Evolutionary conservation across 2,113 vertebrate species (phyloP).

Genomic region (Brachyistius frenatus): DNA sequence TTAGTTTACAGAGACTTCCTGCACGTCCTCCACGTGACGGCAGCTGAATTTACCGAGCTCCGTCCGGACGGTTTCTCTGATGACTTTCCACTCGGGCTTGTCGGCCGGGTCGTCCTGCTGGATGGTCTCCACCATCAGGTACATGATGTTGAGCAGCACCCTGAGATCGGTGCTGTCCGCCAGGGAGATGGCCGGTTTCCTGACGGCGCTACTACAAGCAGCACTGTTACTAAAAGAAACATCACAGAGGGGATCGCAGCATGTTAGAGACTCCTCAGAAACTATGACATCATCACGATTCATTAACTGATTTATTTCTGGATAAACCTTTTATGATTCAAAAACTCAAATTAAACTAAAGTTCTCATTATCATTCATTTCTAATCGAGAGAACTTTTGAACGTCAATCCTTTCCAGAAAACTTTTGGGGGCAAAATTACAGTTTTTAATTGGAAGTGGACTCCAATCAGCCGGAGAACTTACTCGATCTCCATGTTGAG

Average conservation of each 20-base stretch:
- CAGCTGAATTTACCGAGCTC: slow-evolving; percentile 88
- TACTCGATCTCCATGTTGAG: slow-evolving; percentile 99
- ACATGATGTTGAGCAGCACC: slow-evolving; percentile 98
- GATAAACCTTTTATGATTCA: too few species aligned
- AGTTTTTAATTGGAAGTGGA: neutral
- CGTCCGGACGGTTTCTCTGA: slow-evolving; percentile 92
- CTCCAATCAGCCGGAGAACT: slow-evolving; percentile 59
- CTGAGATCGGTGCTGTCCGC: slow-evolving; percentile 98
- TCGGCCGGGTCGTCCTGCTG: slow-evolving; percentile 93
- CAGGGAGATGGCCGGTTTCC: slow-evolving; percentile 97
- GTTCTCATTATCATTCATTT: neutral
- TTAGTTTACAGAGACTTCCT: neutral
- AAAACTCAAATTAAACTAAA: neutral
- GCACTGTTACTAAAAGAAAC: slow-evolving; percentile 90
- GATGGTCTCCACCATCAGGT: slow-evolving; percentile 95
- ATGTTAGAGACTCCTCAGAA: neutral
- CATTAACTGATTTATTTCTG: neutral
- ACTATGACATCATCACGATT: neutral
- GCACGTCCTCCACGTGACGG: neutral
- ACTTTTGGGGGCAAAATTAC: neutral
- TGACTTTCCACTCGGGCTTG: slow-evolving; percentile 90
- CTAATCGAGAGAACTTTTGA: neutral
- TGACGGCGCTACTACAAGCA: slow-evolving; percentile 95
- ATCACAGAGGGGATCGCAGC: neutral
- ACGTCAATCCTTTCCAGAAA: neutral